A percentile compares a stretch with the other conserved stretches of the same genome.
These are phyloP conservation scores for Myripristis murdjan DNA, from an alignment of 2,797 vertebrate species.

Conservation along the genomic window DNA sequence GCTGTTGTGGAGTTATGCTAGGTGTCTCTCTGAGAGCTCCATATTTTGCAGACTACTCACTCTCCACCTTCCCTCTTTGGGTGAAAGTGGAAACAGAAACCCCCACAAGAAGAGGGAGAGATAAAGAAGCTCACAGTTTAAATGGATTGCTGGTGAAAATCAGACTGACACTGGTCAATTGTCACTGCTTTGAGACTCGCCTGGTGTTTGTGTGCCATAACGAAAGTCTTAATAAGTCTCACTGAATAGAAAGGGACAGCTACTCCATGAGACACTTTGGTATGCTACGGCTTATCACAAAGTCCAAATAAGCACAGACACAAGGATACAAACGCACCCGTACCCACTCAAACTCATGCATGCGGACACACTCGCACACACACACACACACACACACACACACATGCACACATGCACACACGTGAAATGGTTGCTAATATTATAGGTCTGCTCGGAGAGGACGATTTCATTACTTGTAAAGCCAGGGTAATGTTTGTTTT, in stretches of 20 bases:
- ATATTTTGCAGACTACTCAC: too few relatives aligned
- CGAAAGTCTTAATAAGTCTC: conserved; percentile 28
- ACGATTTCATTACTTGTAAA: conserved; percentile 42
- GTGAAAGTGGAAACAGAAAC: too few relatives aligned
- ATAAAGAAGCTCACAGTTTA: too few relatives aligned
- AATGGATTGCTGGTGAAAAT: conserved; percentile 54
- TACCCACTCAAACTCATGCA: too few relatives aligned
- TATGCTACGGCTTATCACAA: background rate
- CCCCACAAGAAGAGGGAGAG: too few relatives aligned
- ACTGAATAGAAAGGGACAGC: conserved; percentile 32
- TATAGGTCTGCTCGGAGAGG: conserved; percentile 35
- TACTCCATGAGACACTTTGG: background rate
- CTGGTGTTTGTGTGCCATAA: conserved; percentile 34
- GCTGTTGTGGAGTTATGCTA: too few relatives aligned
- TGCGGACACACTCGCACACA: too few relatives aligned
- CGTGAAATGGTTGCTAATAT: conserved; percentile 34
- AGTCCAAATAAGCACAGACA: background rate
- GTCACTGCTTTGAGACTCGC: conserved; percentile 27
- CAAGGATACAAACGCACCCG: too few relatives aligned
- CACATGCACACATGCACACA: conserved; percentile 1
- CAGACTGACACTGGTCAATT: conserved; percentile 57
- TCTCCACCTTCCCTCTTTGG: too few relatives aligned
- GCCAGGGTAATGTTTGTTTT: conserved; percentile 56
- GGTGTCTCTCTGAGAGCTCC: too few relatives aligned
- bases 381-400: conserved; percentile 22